Percentiles rank a stretch among this genome's conserved stretches.
phyloP scores from a whole-genome alignment of 1,140 invertebrate species.

The Sminthurides bifidus region DNA sequence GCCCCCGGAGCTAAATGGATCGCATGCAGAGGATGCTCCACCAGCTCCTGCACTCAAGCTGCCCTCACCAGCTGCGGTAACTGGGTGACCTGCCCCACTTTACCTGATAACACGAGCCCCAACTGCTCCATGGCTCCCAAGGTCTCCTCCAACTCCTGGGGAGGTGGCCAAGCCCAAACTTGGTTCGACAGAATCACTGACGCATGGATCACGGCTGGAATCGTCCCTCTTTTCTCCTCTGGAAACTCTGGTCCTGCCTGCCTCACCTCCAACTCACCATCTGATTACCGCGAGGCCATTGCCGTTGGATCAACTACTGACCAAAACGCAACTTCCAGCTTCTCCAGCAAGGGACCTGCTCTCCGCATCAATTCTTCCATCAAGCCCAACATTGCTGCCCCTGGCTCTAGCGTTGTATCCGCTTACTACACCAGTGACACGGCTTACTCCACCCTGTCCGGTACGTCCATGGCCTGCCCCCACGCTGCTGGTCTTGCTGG shows the following conservation, averaged over 20 bases:
- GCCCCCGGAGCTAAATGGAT: not conserved
- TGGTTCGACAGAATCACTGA: not conserved
- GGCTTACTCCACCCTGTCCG: not conserved
- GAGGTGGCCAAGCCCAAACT: no score
- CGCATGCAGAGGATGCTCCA: not conserved
- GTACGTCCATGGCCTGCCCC: constrained; percentile 12
- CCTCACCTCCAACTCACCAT: not conserved
- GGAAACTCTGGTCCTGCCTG: not conserved
- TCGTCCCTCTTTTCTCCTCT: not conserved
- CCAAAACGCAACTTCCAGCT: not conserved
- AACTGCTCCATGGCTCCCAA: no score
- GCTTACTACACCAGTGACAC: not conserved
- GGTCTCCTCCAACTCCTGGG: no score
- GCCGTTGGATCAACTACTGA: not conserved
- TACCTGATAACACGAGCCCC: no score
- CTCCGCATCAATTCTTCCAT: not conserved
- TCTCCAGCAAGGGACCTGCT: not conserved
- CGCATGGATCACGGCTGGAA: not conserved
- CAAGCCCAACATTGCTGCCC: constrained; percentile 11
- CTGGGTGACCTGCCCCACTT: not conserved
- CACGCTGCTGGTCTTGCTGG: constrained; percentile 3
- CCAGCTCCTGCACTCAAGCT: not conserved
- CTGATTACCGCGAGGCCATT: not conserved
- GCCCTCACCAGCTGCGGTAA: not conserved
- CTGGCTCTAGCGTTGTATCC: constrained; percentile 1